A percentile compares a stretch with the other conserved stretches of the same genome.
These are phyloP conservation scores for Siniperca scherzeri DNA, from an alignment of 2,797 vertebrate species.

Conservation along the genomic window DNA sequence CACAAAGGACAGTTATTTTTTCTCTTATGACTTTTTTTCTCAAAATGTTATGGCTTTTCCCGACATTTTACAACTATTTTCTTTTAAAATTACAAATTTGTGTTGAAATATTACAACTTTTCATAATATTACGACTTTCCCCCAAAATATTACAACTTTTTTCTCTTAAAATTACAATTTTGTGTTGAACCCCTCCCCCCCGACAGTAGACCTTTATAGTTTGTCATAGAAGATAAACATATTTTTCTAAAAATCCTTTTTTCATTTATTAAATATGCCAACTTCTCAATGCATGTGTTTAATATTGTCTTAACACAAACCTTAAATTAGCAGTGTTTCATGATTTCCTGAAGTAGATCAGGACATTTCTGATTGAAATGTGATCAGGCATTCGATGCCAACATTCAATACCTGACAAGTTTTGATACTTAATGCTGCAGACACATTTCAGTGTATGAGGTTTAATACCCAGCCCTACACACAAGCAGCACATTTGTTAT, in stretches of 20 bases:
- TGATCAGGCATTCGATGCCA: background rate
- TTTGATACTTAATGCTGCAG: background rate
- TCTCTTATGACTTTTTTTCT: background rate
- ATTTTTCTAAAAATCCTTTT: too few relatives aligned
- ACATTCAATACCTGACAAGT: background rate
- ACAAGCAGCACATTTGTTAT: background rate
- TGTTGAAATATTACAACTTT: background rate
- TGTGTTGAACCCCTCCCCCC: too few relatives aligned
- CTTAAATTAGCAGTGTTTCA: background rate
- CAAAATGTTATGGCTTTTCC: background rate
- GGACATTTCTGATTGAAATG: background rate
- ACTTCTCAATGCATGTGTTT: too few relatives aligned
- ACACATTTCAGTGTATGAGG: background rate
- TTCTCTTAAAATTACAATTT: background rate
- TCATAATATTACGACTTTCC: background rate
- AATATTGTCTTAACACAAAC: background rate
- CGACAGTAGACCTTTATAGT: background rate
- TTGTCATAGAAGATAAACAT: accelerated
- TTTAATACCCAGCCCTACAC: background rate
- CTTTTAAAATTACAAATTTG: background rate
- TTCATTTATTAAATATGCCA: too few relatives aligned
- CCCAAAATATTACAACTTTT: background rate
- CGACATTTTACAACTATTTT: background rate
- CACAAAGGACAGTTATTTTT: background rate
- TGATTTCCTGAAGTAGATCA: background rate